Conservation (phyloP, 2,113 vertebrate genomes). For the Anser cygnoides region DNA sequence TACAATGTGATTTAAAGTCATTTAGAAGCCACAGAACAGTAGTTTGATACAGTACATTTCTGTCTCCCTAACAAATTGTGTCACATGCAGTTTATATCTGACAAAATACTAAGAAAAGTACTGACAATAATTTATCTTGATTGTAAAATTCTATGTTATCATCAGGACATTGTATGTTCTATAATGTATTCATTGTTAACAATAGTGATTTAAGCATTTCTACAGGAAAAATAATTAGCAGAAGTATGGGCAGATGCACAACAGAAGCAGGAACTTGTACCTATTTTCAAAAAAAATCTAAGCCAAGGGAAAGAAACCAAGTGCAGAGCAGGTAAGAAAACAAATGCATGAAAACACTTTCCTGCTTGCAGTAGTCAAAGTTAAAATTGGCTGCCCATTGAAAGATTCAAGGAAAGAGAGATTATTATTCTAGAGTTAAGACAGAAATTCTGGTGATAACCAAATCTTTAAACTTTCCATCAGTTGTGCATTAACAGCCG, state of each 20-base stretch:
- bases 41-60: slow-evolving; percentile 16
- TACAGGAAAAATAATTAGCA: slow-evolving; percentile 4
- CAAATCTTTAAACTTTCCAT: not conserved
- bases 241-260: not conserved
- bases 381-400: not conserved
- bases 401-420: not conserved
- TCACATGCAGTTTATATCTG: not conserved
- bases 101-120: not conserved
- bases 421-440: not conserved
- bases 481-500: not conserved
- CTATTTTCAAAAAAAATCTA: slow-evolving; percentile 28
- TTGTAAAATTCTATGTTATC: not conserved
- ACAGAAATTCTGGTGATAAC: not conserved
- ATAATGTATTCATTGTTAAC: not conserved
- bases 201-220: not conserved
- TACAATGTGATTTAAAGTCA: slow-evolving; percentile 62
- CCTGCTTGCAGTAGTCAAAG: not conserved
- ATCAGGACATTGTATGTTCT: not conserved
- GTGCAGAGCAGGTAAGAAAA: not conserved
- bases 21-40: slow-evolving; percentile 54
- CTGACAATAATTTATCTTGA: not conserved
- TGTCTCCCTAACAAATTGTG: slow-evolving; percentile 4
- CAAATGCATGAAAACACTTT: not conserved
- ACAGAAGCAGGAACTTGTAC: not conserved
- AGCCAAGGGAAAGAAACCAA: not conserved